Percentiles rank a stretch among this genome's conserved stretches.
Evolutionary conservation across 2,797 vertebrate species (phyloP).

Genomic region (Cyclopterus lumpus): DNA sequence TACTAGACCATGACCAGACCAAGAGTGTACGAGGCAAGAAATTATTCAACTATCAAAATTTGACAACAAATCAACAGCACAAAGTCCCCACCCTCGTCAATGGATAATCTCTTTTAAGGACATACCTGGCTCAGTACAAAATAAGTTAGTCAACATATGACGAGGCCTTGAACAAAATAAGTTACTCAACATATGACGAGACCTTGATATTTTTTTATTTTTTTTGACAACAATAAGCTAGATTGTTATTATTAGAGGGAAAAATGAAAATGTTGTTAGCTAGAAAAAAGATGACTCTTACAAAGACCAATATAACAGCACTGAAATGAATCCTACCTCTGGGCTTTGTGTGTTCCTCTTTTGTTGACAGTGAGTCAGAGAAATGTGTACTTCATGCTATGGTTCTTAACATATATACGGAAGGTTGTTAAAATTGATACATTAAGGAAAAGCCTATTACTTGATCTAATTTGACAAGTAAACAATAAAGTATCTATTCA

Average conservation of each 20-base stretch:
- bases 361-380: constrained; percentile 13
- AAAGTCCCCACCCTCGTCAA: background rate
- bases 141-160: background rate
- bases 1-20: background rate
- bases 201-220: no score
- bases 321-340: constrained; percentile 15
- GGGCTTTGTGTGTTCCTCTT: constrained; percentile 15
- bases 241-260: background rate
- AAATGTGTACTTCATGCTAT: background rate
- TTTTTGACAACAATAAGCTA: no score
- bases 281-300: background rate
- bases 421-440: background rate
- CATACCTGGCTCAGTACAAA: background rate
- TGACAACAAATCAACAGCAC: background rate
- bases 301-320: constrained; percentile 9
- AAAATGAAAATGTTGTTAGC: background rate
- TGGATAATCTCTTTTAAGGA: background rate
- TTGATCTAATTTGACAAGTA: constrained; percentile 12
- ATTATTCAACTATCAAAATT: background rate
- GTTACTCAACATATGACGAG: no score
- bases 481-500: constrained; percentile 6
- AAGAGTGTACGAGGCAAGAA: background rate
- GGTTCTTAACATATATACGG: background rate
- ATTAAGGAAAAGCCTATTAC: background rate
- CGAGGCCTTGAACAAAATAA: no score